Conservation (phyloP, 2,113 vertebrate genomes). For the Lipotes vexillifer region DNA sequence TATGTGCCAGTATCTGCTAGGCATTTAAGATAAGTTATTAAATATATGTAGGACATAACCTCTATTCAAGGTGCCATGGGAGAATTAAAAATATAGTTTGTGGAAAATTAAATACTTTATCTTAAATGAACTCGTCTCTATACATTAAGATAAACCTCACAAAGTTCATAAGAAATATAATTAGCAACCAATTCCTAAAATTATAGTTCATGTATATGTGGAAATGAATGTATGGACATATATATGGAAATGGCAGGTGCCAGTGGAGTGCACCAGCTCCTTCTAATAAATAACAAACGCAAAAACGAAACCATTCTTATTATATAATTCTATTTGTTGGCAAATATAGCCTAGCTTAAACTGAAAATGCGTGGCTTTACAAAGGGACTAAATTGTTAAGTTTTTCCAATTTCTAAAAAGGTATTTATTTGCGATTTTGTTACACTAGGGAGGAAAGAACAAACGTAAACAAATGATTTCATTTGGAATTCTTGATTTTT, state of each 20-base stretch:
- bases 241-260: background rate
- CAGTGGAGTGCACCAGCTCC: background rate
- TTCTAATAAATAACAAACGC: background rate
- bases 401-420: background rate
- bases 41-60: background rate
- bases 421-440: background rate
- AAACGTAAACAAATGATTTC: background rate
- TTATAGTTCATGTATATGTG: background rate
- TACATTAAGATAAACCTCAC: background rate
- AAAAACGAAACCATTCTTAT: background rate
- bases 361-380: background rate
- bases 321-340: background rate
- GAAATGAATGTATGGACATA: background rate
- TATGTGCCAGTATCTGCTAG: background rate
- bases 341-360: background rate
- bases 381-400: background rate
- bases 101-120: background rate
- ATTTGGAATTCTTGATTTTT: background rate
- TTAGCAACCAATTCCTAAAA: background rate
- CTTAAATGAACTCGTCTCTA: background rate
- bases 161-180: background rate
- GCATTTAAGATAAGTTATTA: background rate
- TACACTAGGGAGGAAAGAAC: background rate
- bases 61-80: background rate
- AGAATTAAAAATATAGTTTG: background rate